Base-by-base conservation (phyloP, 2,888 invertebrate genomes). In the Argynnis bischoffii region DNA sequence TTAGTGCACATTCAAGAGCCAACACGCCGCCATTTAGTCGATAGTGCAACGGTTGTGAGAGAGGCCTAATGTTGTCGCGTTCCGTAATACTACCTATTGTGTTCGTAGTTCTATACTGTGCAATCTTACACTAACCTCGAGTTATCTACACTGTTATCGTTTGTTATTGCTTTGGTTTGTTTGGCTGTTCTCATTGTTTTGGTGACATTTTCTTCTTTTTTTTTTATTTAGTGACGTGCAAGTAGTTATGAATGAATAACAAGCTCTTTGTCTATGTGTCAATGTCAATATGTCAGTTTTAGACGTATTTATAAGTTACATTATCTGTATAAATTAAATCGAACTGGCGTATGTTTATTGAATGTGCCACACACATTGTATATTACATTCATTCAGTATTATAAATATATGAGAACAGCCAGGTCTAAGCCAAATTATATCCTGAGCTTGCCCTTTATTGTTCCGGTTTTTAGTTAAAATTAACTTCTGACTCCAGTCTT, bases 41-140 rank as follows among this genome's bases (percentile, higher is more conserved):
- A 67, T 74, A 76, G 81, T 78, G 89, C 86, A 80, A 87, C 83
- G 92, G 92, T 92, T 92, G 92, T 92, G 92, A 92, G 85, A 85
- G 89, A 88, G 90, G 92, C 92, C 92, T 92, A 91, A 86, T 72
- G 83, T 90, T 89, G 88, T 86, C 63, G 79, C 83, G 64, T 83
- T 81, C 81, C 83, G 78, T 78, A 81, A 83, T 88, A 88, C 89
- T 88, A 81, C 90, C 90, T 86, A 86, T 86, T 89, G 91, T 92
- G 91, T 91, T 91, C 91, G 82, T 86, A 88, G 83, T 61, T 18
- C 14, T 47, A 54, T 73, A 68, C 68, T 72, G 53, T 55, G 82
- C 79, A 85, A 85, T 86, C 83, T 79, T 80, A 82, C 82, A 67
- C 3, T 72, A 71, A 73, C 74, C 64, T 67, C 79, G 81, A 80